These are phyloP conservation scores for Chondrilla cf. caribensis DNA, from an alignment of 37 sponge, comb jelly and placozoan genomes.

Conservation along the genomic window DNA sequence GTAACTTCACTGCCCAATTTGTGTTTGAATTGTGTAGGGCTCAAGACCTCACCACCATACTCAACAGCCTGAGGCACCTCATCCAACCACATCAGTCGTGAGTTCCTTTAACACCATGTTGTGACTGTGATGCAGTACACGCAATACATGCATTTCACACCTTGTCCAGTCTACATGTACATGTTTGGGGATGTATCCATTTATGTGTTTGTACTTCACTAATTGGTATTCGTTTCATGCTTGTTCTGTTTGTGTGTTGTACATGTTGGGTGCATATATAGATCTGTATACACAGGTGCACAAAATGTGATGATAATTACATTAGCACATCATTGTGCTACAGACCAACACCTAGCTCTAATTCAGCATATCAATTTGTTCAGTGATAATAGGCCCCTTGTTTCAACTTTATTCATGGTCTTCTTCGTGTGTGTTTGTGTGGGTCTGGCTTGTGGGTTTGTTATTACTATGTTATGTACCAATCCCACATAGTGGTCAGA, in stretches of 20 bases:
- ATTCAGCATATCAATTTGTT: no score
- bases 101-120: background rate
- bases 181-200: background rate
- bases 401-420: no score
- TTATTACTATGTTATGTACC: no score
- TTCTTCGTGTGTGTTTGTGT: conserved; percentile 19
- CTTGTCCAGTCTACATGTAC: background rate
- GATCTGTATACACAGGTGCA: background rate
- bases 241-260: background rate
- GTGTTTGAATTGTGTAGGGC: conserved; percentile 12
- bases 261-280: background rate
- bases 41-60: conserved; percentile 47
- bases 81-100: conserved; percentile 40
- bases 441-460: background rate
- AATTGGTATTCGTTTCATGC: background rate
- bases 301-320: no score
- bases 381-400: no score
- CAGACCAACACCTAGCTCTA: no score
- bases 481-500: no score
- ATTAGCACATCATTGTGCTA: no score
- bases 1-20: background rate
- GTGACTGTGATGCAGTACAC: background rate
- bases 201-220: background rate
- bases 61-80: conserved; percentile 45
- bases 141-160: no score